Evolutionary conservation across 2,113 vertebrate species (phyloP).

Genomic region (Mixornis gularis): DNA sequence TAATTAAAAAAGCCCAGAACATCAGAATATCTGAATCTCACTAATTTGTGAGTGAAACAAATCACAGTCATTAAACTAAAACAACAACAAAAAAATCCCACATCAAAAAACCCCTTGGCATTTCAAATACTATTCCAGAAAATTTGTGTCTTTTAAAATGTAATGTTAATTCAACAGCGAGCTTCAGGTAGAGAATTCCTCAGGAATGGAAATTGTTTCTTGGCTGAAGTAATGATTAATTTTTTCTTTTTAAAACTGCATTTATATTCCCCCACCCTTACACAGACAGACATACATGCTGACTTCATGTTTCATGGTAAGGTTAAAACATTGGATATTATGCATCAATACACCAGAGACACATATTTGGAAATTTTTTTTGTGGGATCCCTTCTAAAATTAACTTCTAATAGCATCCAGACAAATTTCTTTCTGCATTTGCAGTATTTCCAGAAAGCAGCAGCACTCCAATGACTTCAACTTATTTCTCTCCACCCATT

Average conservation of each 20-base stretch:
- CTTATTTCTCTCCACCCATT: not conserved
- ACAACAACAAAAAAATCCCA: not conserved
- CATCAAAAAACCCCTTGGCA: not conserved
- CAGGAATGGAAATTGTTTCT: not conserved
- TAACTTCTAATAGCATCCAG: not conserved
- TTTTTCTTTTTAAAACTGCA: not conserved
- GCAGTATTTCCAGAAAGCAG: not conserved
- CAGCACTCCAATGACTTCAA: fast-evolving
- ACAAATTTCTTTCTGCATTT: not conserved
- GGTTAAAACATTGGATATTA: not conserved
- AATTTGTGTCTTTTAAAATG: not conserved
- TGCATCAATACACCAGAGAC: not conserved
- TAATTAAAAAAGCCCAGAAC: not conserved
- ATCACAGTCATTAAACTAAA: not conserved
- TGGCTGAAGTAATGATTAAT: not conserved
- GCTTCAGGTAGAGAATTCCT: not conserved
- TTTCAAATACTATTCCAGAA: not conserved
- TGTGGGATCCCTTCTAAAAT: not conserved
- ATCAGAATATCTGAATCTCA: not conserved
- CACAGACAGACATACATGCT: not conserved
- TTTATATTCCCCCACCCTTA: not conserved
- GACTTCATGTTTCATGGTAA: not conserved
- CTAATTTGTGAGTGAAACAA: not conserved
- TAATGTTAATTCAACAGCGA: not conserved
- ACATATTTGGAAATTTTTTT: not conserved